Base-by-base conservation (phyloP, 2,797 vertebrate species). In the Danio albolineatus region DNA sequence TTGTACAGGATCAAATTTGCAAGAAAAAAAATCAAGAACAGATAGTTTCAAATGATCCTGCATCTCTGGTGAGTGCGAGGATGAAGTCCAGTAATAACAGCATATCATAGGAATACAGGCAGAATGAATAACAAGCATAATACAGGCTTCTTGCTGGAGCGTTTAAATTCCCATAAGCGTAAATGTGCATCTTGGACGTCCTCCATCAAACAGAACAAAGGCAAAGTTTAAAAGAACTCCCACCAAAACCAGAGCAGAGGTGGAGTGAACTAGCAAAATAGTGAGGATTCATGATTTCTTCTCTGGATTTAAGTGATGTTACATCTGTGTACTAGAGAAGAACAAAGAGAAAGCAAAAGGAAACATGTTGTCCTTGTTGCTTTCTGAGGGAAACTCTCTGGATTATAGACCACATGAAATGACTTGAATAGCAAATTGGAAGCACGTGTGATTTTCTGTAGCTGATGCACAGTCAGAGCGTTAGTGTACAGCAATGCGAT, bases 161-260 rank as follows among this genome's bases (percentile, higher is more conserved):
- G 9, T 70, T 53, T 53, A 17, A 71, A 41, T 54, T 17, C 36
- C 16, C 36, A 54, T 70, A 10, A 70, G 49, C 39, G 28, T 71
- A 6, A 43, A 41, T n/a, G 56, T 57, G 12, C 38, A 72, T 72
- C 12, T 72, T 56, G 51, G 51, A 72, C 38, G 2, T 21, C 51
- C 51, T 72, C 69, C 69, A 72, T 21, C 4, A 43, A 72, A 56
- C 14, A 38, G 51, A 38, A 53, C 51, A 72, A 72, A 39, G 28
- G 48, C 48, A 51, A 53, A 0, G 7, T 41, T 54, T 71, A 12
- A 71, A 39, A 54, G 39, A 44, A 41, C 12, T 10, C 39, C 39
- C 53, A 28, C 7, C 53, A 57, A 28, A 72, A 72, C 39, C 7
- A 49, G 21, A 61, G 28, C 9, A 60, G 6, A 74, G 10, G 16